Evolutionary conservation across 2,797 vertebrate species (phyloP).

Genomic region (Ctenosaura bakeri): DNA sequence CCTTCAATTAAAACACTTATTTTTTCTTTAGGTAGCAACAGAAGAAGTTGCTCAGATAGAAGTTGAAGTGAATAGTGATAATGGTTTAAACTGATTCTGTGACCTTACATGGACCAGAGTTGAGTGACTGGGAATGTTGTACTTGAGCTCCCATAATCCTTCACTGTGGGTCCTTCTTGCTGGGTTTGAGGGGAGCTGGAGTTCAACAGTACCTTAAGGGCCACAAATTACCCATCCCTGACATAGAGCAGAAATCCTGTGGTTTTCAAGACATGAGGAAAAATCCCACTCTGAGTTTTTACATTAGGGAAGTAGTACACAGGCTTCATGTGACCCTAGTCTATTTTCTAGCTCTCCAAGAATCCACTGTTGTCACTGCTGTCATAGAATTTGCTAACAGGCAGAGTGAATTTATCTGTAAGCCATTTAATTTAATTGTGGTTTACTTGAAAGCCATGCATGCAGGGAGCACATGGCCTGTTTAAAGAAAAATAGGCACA

Average conservation of each 20-base stretch:
- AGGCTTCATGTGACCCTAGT: neutral
- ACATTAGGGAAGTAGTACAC: neutral
- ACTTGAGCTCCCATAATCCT: neutral
- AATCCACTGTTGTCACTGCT: neutral
- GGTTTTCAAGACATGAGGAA: neutral
- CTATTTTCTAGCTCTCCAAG: neutral
- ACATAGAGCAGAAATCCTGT: neutral
- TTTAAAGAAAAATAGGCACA: neutral
- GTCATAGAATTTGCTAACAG: neutral
- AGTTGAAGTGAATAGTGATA: neutral
- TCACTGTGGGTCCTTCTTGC: neutral
- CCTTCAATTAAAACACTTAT: neutral
- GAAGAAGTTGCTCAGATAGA: neutral
- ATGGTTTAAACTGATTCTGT: neutral
- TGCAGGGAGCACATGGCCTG: neutral
- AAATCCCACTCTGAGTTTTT: neutral
- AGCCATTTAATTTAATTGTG: too few relatives aligned
- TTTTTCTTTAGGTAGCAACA: neutral
- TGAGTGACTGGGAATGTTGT: neutral
- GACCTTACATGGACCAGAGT: neutral
- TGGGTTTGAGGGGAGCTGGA: neutral
- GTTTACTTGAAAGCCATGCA: neutral
- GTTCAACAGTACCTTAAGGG: neutral
- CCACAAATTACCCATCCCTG: neutral
- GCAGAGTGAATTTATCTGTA: neutral